Conservation (phyloP, 2,113 vertebrate genomes). For the Pao palembangensis region DNA sequence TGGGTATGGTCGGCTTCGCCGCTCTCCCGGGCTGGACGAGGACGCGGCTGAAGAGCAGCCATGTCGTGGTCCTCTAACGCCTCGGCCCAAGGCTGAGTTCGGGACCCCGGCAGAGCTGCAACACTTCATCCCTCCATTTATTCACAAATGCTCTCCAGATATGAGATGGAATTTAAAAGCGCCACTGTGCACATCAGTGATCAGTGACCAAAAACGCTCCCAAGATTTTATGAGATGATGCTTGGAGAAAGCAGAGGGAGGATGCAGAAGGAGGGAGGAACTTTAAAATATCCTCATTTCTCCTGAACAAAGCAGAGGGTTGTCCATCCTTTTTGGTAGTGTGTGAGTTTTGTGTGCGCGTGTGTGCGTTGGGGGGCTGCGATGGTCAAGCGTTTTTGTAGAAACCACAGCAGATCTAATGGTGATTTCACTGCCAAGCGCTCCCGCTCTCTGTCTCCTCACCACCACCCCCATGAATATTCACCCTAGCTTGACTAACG, state of each 20-base stretch:
- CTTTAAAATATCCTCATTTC: not conserved
- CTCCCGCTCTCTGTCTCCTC: not conserved
- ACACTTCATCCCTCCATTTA: too few relatives aligned
- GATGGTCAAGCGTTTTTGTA: slow-evolving; percentile 1
- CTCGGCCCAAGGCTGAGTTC: too few relatives aligned
- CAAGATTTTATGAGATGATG: not conserved
- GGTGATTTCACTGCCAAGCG: not conserved
- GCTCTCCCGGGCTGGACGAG: slow-evolving; percentile 59
- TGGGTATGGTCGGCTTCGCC: slow-evolving; percentile 54
- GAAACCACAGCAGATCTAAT: slow-evolving; percentile 26
- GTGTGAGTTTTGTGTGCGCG: not conserved
- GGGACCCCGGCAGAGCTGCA: too few relatives aligned
- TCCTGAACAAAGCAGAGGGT: slow-evolving; percentile 4
- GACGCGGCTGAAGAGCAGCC: slow-evolving; percentile 54
- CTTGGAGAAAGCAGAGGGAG: not conserved
- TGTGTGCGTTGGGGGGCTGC: slow-evolving; percentile 1
- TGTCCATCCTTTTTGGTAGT: not conserved
- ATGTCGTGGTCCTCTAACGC: slow-evolving; percentile 48
- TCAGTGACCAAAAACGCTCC: not conserved
- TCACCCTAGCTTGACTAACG: not conserved
- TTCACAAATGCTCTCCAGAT: too few relatives aligned
- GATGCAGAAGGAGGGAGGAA: not conserved
- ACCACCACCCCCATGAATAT: not conserved
- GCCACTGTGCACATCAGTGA: slow-evolving; percentile 21
- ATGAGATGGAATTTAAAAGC: not conserved